Evolutionary conservation across 2,797 vertebrate genomes (phyloP).

Genomic region (Poeciliopsis infans): DNA sequence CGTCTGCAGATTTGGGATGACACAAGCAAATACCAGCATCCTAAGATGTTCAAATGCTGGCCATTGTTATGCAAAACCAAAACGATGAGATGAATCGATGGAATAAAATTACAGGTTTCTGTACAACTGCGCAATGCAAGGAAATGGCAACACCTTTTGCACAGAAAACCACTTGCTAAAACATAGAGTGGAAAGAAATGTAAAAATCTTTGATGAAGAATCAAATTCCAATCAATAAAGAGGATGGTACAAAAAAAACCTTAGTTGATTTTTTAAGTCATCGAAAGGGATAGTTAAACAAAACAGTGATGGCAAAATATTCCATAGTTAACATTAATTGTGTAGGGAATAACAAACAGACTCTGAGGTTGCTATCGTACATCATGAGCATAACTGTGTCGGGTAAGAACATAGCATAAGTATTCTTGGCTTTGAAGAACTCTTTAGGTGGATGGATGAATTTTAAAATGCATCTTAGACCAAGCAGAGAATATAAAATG

Average conservation of each 20-base stretch:
- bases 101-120: constrained; percentile 58
- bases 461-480: not conserved
- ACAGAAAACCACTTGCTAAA: not conserved
- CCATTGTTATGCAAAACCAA: constrained; percentile 75
- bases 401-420: not conserved
- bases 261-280: not conserved
- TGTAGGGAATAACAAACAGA: not conserved
- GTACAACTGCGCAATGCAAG: constrained; percentile 32
- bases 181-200: not conserved
- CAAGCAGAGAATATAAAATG: not conserved
- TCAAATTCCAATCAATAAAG: not conserved
- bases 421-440: not conserved
- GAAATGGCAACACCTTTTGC: constrained; percentile 14
- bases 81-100: constrained; percentile 51
- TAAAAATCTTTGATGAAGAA: not conserved
- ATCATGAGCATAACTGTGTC: not conserved
- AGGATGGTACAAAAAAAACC: not conserved
- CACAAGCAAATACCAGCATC: constrained; percentile 66
- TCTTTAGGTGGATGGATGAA: not conserved
- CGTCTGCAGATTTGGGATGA: constrained; percentile 41
- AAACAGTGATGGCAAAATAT: not conserved
- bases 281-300: not conserved
- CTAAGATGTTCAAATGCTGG: constrained; percentile 48
- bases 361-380: not conserved
- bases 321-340: not conserved